phyloP scores from a whole-genome alignment of 2,888 invertebrate species.

The Doris montereyensis region DNA sequence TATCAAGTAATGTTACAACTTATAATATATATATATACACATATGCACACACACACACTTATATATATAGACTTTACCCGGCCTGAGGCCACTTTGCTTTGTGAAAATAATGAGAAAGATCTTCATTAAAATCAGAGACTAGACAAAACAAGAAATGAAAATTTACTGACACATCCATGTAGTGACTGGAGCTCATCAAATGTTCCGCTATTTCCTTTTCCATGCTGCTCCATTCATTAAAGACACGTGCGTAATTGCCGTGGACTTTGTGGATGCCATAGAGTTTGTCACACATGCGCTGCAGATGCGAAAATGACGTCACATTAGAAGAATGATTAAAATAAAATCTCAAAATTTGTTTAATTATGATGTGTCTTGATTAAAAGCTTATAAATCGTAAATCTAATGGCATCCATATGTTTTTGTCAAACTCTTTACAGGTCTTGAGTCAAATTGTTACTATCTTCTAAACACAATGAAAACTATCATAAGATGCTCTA shows the following conservation, averaged over 20 bases:
- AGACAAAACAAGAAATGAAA: too few species aligned
- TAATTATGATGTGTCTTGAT: background rate
- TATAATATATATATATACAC: too few species aligned
- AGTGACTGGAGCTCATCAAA: conserved; percentile 79
- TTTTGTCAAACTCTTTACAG: too few species aligned
- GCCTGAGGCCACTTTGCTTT: too few species aligned
- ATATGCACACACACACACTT: too few species aligned
- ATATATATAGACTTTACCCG: too few species aligned
- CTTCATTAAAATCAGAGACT: too few species aligned
- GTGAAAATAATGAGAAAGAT: too few species aligned
- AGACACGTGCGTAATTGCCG: conserved; percentile 85
- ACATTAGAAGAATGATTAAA: background rate
- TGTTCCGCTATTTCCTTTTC: conserved; percentile 86
- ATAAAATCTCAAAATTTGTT: background rate
- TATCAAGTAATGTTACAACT: too few species aligned
- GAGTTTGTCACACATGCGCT: conserved; percentile 81
- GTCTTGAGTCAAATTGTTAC: too few species aligned
- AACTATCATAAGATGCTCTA: too few species aligned
- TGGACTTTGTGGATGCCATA: conserved; percentile 86
- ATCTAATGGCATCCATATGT: background rate
- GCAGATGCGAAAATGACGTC: conserved; percentile 69
- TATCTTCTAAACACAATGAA: too few species aligned
- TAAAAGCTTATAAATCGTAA: background rate
- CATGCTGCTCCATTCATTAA: conserved; percentile 88
- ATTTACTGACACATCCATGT: conserved; percentile 78